phyloP scores from a whole-genome alignment of 2,888 invertebrate species.

The Mythimna impura region DNA sequence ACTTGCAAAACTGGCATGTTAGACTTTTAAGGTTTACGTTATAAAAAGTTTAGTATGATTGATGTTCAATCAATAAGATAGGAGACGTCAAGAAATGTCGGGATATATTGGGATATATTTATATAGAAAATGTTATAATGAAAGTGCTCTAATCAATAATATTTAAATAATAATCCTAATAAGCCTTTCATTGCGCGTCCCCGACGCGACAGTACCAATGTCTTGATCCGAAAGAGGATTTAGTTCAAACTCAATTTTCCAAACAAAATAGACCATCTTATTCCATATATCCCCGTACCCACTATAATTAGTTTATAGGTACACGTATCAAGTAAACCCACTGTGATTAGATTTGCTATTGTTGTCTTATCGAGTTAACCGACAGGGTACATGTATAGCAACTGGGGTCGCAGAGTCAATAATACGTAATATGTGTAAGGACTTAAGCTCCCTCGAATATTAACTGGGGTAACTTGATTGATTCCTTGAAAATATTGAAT shows the following conservation, averaged over 20 bases:
- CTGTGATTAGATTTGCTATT: conserved; percentile 27
- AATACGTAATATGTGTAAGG: background rate
- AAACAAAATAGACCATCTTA: background rate
- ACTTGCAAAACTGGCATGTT: no score
- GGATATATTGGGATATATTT: no score
- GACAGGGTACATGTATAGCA: background rate
- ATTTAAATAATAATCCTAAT: no score
- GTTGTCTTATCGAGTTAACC: conserved; percentile 33
- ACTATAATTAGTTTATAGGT: conserved; percentile 14
- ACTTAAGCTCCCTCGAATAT: background rate
- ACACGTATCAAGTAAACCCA: conserved; percentile 16
- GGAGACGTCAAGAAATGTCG: no score
- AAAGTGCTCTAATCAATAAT: no score
- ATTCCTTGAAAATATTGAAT: background rate
- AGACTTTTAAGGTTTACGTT: no score
- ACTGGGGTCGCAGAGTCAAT: conserved; percentile 14
- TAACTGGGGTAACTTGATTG: background rate
- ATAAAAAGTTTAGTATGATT: no score
- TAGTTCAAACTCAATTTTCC: background rate
- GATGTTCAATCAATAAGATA: no score
- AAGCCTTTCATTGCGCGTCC: no score
- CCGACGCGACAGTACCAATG: no score
- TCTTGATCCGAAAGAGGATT: no score
- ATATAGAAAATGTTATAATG: no score
- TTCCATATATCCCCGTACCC: background rate